Evolutionary conservation across 2,888 invertebrate species (phyloP).

Genomic region (Stenodera caucasica): DNA sequence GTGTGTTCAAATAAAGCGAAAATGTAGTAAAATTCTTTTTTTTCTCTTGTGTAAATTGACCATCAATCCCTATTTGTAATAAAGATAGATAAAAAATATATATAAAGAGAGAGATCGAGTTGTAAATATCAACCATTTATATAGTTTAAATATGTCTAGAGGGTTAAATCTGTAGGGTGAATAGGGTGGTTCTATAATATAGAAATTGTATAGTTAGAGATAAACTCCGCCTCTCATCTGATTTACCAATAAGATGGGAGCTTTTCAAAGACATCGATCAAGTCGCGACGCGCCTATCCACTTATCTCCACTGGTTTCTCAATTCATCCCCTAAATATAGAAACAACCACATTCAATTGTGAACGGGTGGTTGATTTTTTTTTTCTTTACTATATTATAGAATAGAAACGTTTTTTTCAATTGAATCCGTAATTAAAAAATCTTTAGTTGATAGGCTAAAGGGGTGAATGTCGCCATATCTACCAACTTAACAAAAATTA

Average conservation of each 20-base stretch:
- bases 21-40: slow-evolving; percentile 20
- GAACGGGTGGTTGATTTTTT: too few relatives aligned
- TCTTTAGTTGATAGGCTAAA: too few relatives aligned
- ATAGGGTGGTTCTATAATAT: neutral
- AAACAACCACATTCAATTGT: too few relatives aligned
- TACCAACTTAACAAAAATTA: neutral
- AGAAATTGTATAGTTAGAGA: neutral
- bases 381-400: too few relatives aligned
- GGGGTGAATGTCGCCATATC: too few relatives aligned
- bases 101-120: too few relatives aligned
- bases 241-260: slow-evolving; percentile 37
- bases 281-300: slow-evolving; percentile 38
- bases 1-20: slow-evolving; percentile 39
- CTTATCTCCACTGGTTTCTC: neutral
- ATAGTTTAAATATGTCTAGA: slow-evolving; percentile 1
- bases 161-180: slow-evolving; percentile 3
- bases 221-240: slow-evolving; percentile 32
- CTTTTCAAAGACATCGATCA: slow-evolving; percentile 43
- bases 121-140: neutral
- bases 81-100: too few relatives aligned
- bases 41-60: slow-evolving; percentile 1
- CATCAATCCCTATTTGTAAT: neutral
- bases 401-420: too few relatives aligned
- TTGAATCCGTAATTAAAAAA: too few relatives aligned
- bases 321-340: neutral